Percentiles rank a stretch among this genome's conserved stretches.
Conservation (phyloP, 2,113 vertebrate species). For the Platysternon megacephalum region DNA sequence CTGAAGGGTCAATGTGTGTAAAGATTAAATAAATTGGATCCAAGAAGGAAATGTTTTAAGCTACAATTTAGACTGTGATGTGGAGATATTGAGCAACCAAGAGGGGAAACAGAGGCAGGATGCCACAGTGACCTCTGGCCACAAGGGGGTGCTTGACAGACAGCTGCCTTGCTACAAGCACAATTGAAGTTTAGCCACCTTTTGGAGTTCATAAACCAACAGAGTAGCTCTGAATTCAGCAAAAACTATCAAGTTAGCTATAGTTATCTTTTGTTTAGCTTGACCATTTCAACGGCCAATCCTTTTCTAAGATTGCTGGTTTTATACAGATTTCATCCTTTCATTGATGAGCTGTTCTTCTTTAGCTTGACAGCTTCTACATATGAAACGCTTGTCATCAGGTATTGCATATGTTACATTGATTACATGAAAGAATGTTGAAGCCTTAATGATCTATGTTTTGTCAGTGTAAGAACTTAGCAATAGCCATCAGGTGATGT, state of each 20-base stretch:
- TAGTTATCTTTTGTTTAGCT: not conserved
- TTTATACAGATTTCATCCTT: constrained; percentile 16
- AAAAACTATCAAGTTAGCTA: not conserved
- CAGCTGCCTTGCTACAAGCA: not conserved
- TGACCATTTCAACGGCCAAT: constrained; percentile 31
- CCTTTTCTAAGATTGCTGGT: not conserved
- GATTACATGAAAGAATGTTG: constrained; percentile 56
- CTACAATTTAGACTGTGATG: not conserved
- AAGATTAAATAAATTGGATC: not conserved
- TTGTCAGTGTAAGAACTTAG: constrained; percentile 46
- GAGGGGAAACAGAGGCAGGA: not conserved
- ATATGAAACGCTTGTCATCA: constrained; percentile 45
- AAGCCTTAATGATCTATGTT: constrained; percentile 51
- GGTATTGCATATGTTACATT: constrained; percentile 24
- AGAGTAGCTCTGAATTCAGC: not conserved
- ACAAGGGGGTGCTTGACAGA: not conserved
- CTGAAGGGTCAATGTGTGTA: not conserved
- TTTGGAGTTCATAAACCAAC: not conserved
- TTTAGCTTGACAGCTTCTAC: constrained; percentile 31
- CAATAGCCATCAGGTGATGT: constrained; percentile 45
- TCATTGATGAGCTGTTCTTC: constrained; percentile 19
- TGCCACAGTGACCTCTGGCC: not conserved
- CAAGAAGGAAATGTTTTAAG: not conserved
- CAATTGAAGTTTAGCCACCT: not conserved
- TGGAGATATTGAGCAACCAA: not conserved